Conservation (phyloP, 2,113 vertebrate genomes). For the Sinocyclocheilus grahami region DNA sequence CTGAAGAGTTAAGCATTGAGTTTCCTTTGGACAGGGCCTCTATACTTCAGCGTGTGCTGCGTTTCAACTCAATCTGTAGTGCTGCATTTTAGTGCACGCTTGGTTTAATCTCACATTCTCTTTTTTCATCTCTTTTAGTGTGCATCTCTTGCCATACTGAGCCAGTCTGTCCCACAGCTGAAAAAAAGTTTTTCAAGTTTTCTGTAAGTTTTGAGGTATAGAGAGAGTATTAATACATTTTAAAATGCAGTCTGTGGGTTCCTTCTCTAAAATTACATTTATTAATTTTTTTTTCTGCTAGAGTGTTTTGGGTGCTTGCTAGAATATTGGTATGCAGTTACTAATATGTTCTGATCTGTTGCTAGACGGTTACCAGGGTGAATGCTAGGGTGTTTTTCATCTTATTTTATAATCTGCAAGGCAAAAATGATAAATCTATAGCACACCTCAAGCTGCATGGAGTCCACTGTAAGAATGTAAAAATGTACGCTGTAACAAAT, state of each 20-base stretch:
- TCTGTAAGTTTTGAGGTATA: not conserved
- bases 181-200: not conserved
- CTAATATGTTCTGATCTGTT: not conserved
- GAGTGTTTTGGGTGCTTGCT: not conserved
- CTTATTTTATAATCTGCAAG: not conserved
- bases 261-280: not conserved
- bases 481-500: not conserved
- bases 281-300: not conserved
- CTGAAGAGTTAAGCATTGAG: slow-evolving; percentile 13
- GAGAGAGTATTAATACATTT: not conserved
- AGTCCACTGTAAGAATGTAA: not conserved
- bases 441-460: not conserved
- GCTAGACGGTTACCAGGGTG: not conserved
- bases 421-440: not conserved
- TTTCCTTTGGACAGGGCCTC: slow-evolving; percentile 24
- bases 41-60: not conserved
- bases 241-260: not conserved
- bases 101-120: slow-evolving; percentile 35
- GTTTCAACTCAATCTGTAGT: slow-evolving; percentile 5
- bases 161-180: not conserved
- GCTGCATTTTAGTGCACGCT: slow-evolving; percentile 4
- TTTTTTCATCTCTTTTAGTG: slow-evolving; percentile 24
- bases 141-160: not conserved
- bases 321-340: not conserved
- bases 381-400: not conserved